Base-by-base conservation (phyloP, 2,113 vertebrate genomes). In the Pollachius pollachius region DNA sequence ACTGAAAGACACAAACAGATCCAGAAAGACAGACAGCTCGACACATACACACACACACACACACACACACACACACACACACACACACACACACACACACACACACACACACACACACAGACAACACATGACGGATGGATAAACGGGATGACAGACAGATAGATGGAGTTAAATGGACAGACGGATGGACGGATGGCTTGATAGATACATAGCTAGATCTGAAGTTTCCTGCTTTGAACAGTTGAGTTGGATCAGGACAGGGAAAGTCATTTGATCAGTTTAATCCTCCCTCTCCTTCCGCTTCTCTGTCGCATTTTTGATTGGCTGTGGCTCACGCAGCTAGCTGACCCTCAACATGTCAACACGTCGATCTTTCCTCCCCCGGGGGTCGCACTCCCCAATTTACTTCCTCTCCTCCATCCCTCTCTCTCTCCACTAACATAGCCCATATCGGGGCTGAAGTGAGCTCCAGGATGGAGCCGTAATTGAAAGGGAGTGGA, bases 401-500 rank as follows among this genome's bases (percentile, higher is more conserved):
- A 81, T 84, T 73, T 86, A 82, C 76, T 72, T 56, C 79, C 77
- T 74, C 71, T 78, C 67, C 62, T 77, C 54, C 71, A 74, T 78
- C 67, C 57, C 77, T 48, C 61, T 54, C 25, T 23, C 75, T 64
- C 66, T 71, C 74, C 68, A 64, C 70, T 82, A 81, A 85, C 70
- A 68, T 76, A 74, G 54, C 54, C 71, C 72, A 71, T 67, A 54
- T 25, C 62, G 65, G 70, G 67, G 64, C 17, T 57, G 75, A 62
- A 61, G 74, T 3, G 1, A 77, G 76, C 58, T 7, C 77, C 73
- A 82, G 76, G 83, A 86, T 56, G 62, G 68, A 68, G 21, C 59
- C 1, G 34, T 85, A 87, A 87, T 85, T 87, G 77, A 87, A 86
- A 83, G 68, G 19, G 58, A 81, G 74, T 52, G 66, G 62, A 76